Base-by-base conservation (phyloP, 2,113 vertebrate species). In the Collichthys lucidus region DNA sequence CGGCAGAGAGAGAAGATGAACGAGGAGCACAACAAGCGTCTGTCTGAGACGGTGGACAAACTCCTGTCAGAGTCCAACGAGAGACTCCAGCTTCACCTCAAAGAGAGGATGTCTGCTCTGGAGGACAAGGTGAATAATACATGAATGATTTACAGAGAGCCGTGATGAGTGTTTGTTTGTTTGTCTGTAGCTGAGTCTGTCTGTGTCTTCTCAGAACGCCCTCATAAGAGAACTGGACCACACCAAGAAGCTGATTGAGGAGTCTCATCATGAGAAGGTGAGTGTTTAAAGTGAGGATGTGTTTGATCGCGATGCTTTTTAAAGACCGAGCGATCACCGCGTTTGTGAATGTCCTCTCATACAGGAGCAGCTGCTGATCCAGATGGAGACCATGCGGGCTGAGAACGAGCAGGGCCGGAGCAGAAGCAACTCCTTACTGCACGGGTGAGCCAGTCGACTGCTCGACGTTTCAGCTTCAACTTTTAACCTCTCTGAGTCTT, bases 1-100 rank as follows among this genome's bases (percentile, higher is more conserved):
- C 94, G 98, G 53, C 98, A 99, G 92, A 94, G 98, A 79, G 98
- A 99, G 82, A 99, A 98, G 93, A 99, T 99, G 98, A 99, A 98
- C 5, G 98, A 99, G 82, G 98, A 99, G 49, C 98, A 99, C 83
- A 99, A 99, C 77, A 98, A 96, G 73, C 98, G 98, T 16, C 94
- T 99, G 65, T 99, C 98, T 0, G 98, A 99, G 81, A 99, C 98
- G 0, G 98, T 99, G 42, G 98, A 99, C 92, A 99, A 96, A 81
- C 96, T 99, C 11, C 96, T 99, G 1, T 99, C 98, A 0, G 98
- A 99, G 85, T 99, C 98, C 53, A 99, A 98, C 8, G 98, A 99
- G 93, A 95, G 98, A 82, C 96, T 99, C 6, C 98, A 99, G 88
- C 97, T 99, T 49, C 98, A 99, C 78, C 96, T 99, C 4, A 99